A percentile compares a stretch with the other conserved stretches of the same genome.
Evolutionary conservation across 2,888 invertebrate species (phyloP).

Genomic region (Gymnocheta viridis): DNA sequence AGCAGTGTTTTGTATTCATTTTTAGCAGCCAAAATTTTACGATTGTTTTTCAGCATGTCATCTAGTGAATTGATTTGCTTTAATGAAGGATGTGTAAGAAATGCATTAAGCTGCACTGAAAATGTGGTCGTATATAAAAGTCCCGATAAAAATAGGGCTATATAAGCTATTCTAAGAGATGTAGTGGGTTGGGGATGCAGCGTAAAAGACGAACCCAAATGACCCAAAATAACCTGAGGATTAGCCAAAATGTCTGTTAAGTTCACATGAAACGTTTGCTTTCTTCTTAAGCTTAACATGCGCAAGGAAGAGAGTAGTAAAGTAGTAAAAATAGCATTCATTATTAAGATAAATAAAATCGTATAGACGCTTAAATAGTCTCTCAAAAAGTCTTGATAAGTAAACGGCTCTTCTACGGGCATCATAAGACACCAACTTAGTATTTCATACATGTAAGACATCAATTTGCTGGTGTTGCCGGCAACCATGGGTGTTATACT

Average conservation of each 20-base stretch:
- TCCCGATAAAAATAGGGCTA: conserved; percentile 66
- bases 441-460: conserved; percentile 63
- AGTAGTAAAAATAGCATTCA: conserved; percentile 51
- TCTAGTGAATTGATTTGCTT: conserved; percentile 62
- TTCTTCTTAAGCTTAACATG: neutral
- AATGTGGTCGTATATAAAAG: conserved; percentile 70
- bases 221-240: conserved; percentile 67
- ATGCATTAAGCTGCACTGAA: conserved; percentile 70
- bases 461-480: conserved; percentile 18
- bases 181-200: conserved; percentile 10
- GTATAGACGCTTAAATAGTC: neutral
- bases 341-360: conserved; percentile 20
- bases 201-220: conserved; percentile 69
- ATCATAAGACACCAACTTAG: conserved; percentile 64
- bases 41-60: conserved; percentile 58
- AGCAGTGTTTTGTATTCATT: conserved; percentile 47
- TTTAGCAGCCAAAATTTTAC: conserved; percentile 26
- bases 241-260: conserved; percentile 61
- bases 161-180: conserved; percentile 61
- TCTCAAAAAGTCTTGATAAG: conserved; percentile 55
- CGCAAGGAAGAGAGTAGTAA: conserved; percentile 23
- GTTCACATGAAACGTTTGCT: neutral
- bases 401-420: conserved; percentile 58
- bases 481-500: conserved; percentile 57
- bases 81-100: conserved; percentile 63